These are phyloP conservation scores for Microchrysa polita DNA, from an alignment of 2,888 invertebrate genomes.

Conservation along the genomic window DNA sequence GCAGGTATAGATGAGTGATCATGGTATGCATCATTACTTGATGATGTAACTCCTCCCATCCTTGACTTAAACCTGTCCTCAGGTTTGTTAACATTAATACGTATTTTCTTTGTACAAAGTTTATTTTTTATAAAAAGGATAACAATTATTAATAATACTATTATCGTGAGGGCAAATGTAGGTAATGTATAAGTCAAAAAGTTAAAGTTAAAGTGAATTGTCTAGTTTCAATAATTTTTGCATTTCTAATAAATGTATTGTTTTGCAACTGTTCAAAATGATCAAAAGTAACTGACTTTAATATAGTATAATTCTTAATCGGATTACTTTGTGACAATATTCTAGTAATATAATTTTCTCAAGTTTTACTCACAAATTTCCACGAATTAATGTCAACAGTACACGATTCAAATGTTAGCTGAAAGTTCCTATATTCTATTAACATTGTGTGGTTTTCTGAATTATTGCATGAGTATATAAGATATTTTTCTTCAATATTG, in stretches of 20 bases:
- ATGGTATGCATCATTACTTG: too few relatives aligned
- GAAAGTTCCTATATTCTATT: too few relatives aligned
- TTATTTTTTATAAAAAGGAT: too few relatives aligned
- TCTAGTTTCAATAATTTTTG: conserved; percentile 10
- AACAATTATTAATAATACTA: too few relatives aligned
- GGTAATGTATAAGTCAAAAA: conserved; percentile 16
- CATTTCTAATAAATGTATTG: conserved; percentile 13
- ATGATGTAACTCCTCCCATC: too few relatives aligned
- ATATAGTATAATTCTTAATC: too few relatives aligned
- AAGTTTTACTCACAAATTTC: conserved; percentile 8
- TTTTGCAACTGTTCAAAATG: conserved; percentile 15
- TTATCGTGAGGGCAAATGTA: too few relatives aligned
- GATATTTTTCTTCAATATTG: conserved; percentile 21
- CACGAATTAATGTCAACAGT: conserved; percentile 7
- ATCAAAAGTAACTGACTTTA: conserved; percentile 4
- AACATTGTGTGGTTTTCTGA: too few relatives aligned
- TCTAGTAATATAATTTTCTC: conserved; percentile 14
- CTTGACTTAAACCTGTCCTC: too few relatives aligned
- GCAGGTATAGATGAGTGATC: too few relatives aligned
- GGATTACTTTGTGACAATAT: conserved; percentile 22
- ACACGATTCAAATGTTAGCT: conserved; percentile 11
- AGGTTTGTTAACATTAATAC: not conserved
- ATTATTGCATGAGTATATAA: too few relatives aligned
- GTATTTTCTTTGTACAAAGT: too few relatives aligned
- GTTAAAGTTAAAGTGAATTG: conserved; percentile 9